phyloP scores from a whole-genome alignment of 1,140 invertebrate genomes.

The Meteorus sp. region DNA sequence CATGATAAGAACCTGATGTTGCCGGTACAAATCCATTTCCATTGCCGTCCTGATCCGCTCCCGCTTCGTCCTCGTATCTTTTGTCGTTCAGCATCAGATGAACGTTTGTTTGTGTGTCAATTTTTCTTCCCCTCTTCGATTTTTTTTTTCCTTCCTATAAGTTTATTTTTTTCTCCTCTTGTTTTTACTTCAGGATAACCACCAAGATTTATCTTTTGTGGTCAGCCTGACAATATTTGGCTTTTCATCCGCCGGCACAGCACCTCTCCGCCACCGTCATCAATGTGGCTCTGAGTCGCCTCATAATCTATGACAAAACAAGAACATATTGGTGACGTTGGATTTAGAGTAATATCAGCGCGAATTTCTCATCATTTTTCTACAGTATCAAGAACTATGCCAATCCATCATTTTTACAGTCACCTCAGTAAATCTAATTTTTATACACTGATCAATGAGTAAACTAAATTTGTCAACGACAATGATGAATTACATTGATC shows the following conservation, averaged over 20 bases:
- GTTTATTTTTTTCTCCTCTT: not conserved
- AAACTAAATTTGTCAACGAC: too few relatives aligned
- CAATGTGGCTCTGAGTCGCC: constrained; percentile 30
- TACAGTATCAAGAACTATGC: too few relatives aligned
- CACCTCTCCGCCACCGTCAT: constrained; percentile 33
- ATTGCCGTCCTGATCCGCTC: constrained; percentile 49
- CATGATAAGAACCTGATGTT: constrained; percentile 40
- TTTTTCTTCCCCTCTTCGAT: too few relatives aligned
- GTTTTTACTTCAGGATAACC: constrained; percentile 8
- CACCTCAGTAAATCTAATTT: too few relatives aligned
- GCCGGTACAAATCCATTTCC: constrained; percentile 38
- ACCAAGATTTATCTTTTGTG: constrained; percentile 12
- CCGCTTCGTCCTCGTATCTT: constrained; percentile 47
- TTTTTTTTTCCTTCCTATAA: not conserved
- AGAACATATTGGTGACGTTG: not conserved
- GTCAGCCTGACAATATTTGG: constrained; percentile 14
- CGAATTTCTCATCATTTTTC: not conserved
- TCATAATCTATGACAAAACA: constrained; percentile 29
- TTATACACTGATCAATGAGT: too few relatives aligned
- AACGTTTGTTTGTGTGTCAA: constrained; percentile 21
- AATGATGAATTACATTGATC: too few relatives aligned
- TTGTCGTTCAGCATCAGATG: constrained; percentile 55
- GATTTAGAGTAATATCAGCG: too few relatives aligned
- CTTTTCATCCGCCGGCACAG: constrained; percentile 32
- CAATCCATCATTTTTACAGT: too few relatives aligned